phyloP scores from a whole-genome alignment of 2,113 vertebrate species.

The Australoheros scitulus region DNA sequence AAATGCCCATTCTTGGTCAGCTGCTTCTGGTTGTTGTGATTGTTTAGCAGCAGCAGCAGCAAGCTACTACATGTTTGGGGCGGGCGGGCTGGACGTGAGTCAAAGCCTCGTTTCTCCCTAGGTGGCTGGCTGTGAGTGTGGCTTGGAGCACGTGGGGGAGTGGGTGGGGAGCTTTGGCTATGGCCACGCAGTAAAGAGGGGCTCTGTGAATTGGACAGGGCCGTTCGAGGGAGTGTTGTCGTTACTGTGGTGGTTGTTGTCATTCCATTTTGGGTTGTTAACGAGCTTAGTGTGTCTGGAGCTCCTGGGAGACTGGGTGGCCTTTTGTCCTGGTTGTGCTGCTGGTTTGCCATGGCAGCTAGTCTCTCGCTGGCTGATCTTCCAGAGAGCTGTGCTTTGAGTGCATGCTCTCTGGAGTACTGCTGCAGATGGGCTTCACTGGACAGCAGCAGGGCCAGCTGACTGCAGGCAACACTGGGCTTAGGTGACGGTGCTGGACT shows the following conservation, averaged over 20 bases:
- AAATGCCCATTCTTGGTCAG: conserved; percentile 84
- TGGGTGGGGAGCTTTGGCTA: conserved; percentile 67
- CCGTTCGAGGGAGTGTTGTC: conserved; percentile 79
- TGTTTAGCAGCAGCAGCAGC: conserved; percentile 94
- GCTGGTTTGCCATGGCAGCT: conserved; percentile 92
- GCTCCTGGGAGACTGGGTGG: conserved; percentile 84
- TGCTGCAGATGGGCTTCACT: conserved; percentile 98
- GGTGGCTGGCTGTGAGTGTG: conserved; percentile 61
- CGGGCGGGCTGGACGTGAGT: conserved; percentile 84
- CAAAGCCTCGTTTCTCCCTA: conserved; percentile 85
- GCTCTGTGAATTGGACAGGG: conserved; percentile 78
- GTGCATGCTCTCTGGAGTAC: conserved; percentile 94
- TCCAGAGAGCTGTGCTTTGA: conserved; percentile 93
- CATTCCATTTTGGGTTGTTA: conserved; percentile 84
- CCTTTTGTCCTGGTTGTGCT: conserved; percentile 83
- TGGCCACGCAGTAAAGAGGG: conserved; percentile 80
- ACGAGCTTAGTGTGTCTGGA: conserved; percentile 83
- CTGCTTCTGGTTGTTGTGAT: conserved; percentile 89
- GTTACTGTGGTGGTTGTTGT: conserved; percentile 54
- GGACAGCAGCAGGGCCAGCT: conserved; percentile 94
- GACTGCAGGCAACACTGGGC: conserved; percentile 96
- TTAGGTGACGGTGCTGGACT: conserved; percentile 94
- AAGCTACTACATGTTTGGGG: conserved; percentile 92
- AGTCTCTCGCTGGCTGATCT: conserved; percentile 94
- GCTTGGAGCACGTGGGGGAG: conserved; percentile 71